Percentiles rank a stretch among this genome's conserved stretches.
These are phyloP conservation scores for Bombus difficillimus DNA, from an alignment of 1,140 invertebrate species.

Conservation along the genomic window DNA sequence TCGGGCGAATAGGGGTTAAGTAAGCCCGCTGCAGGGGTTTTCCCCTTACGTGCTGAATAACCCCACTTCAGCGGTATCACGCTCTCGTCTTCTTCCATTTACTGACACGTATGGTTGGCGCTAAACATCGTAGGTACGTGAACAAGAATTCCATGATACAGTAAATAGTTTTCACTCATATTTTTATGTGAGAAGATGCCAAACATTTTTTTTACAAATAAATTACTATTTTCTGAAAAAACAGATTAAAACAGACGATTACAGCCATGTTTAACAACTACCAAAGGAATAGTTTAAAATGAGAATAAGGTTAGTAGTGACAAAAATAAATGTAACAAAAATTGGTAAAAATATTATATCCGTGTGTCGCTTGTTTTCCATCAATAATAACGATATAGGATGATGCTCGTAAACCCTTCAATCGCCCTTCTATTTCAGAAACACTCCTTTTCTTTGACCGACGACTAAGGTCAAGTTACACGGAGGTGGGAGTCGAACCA, in stretches of 20 bases:
- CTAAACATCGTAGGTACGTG: background rate
- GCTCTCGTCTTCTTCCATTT: background rate
- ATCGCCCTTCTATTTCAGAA: constrained; percentile 29
- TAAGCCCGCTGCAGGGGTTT: background rate
- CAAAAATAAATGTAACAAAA: background rate
- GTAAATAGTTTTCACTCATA: background rate
- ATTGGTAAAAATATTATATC: background rate
- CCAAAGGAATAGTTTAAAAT: no score
- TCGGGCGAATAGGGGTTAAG: background rate
- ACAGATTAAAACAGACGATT: background rate
- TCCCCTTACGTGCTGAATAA: background rate
- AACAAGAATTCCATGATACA: background rate
- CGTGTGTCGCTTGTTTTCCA: background rate
- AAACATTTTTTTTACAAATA: background rate
- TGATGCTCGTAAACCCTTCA: background rate
- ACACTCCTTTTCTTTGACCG: constrained; percentile 37
- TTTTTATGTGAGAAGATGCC: background rate
- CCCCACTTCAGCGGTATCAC: background rate
- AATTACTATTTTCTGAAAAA: background rate
- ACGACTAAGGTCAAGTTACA: constrained; percentile 49
- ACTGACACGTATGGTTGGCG: constrained; percentile 3
- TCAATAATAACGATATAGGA: background rate
- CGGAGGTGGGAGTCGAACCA: constrained; percentile 12
- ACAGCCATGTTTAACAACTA: background rate
- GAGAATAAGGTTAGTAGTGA: background rate